Conservation (phyloP, 2,797 vertebrate genomes). For the Poeciliopsis turneri region DNA sequence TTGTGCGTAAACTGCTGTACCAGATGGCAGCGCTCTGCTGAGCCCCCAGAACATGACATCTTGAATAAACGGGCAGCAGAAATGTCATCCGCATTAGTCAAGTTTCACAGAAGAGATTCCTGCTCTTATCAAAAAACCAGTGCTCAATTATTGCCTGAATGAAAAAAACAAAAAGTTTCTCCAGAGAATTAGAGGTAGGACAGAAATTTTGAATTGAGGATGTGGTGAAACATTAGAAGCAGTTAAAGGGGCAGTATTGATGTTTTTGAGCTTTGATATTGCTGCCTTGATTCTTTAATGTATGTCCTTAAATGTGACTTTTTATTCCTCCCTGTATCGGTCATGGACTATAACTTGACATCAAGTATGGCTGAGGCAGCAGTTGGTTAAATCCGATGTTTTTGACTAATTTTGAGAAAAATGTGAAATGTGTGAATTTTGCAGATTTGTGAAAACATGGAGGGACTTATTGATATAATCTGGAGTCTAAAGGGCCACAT, state of each 20-base stretch:
- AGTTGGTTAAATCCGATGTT: too few species aligned
- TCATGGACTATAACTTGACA: too few species aligned
- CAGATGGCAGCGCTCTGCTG: constrained; percentile 13
- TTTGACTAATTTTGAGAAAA: too few species aligned
- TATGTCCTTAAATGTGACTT: too few species aligned
- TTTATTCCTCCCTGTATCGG: too few species aligned
- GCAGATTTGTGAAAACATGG: too few species aligned
- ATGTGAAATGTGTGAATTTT: too few species aligned
- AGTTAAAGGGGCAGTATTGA: neutral
- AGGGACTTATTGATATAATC: too few species aligned
- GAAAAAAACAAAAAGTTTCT: neutral
- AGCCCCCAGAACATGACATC: neutral
- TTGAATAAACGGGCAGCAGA: constrained; percentile 6
- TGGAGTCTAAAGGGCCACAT: too few species aligned
- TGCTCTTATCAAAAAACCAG: neutral
- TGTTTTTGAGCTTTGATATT: too few species aligned
- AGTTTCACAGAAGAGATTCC: constrained; percentile 16
- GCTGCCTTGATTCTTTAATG: too few species aligned
- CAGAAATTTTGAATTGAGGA: neutral
- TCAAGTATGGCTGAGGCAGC: too few species aligned
- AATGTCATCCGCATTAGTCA: constrained; percentile 29
- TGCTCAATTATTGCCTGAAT: neutral
- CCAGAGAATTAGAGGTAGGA: neutral
- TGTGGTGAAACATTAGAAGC: neutral
- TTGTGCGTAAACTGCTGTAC: neutral